Evolutionary conservation across 2,797 vertebrate species (phyloP).

Genomic region (Enteromius thamalakanensis): DNA sequence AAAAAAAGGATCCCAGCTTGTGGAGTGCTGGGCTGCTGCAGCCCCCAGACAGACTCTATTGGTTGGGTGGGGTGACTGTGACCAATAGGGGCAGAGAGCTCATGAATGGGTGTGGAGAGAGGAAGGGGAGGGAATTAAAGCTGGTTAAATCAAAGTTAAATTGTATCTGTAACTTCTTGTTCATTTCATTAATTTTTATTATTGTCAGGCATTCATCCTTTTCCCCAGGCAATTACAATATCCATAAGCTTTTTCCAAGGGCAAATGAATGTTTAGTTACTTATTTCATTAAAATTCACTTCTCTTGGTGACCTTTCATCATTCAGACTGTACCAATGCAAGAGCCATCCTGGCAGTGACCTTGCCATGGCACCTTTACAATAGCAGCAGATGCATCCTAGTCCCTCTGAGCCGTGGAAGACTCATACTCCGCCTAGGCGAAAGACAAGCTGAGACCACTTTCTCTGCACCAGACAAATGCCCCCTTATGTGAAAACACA

Average conservation of each 20-base stretch:
- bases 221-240: neutral
- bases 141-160: constrained; percentile 50
- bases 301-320: neutral
- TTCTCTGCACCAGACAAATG: constrained; percentile 35
- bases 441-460: constrained; percentile 32
- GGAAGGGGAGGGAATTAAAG: constrained; percentile 54
- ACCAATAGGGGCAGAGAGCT: constrained; percentile 77
- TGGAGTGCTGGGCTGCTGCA: constrained; percentile 78
- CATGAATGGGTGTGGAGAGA: constrained; percentile 48
- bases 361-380: constrained; percentile 24
- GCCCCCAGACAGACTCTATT: constrained; percentile 77
- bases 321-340: neutral
- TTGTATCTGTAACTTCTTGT: neutral
- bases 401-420: constrained; percentile 3
- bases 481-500: constrained; percentile 17
- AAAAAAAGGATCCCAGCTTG: constrained; percentile 73
- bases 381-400: constrained; percentile 45
- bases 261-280: neutral
- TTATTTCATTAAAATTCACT: neutral
- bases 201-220: neutral
- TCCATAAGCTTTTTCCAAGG: neutral
- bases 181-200: neutral
- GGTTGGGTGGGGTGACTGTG: constrained; percentile 77
- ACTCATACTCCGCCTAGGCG: constrained; percentile 8
- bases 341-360: constrained; percentile 18